Evolutionary conservation across 1,140 invertebrate genomes (phyloP), one percentile per base, ranked within the genome.

Genomic region (Danaus melanippus): DNA sequence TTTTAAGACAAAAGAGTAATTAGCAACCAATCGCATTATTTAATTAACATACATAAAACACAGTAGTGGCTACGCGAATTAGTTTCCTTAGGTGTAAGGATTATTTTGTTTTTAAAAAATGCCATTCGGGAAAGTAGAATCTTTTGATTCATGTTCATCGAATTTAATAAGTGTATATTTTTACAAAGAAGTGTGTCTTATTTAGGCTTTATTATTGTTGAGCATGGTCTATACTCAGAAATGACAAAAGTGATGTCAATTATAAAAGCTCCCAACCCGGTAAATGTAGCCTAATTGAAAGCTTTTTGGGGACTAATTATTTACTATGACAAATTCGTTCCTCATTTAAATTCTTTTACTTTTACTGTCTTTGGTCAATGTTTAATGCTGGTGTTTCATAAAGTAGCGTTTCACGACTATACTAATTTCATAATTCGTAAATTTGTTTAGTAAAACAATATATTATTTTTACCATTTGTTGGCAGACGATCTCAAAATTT

Each of bases 211-310:
- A 55, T 72, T 17, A 69, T 88, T 12, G 56, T 75, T 52, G 62
- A 69, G 45, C 40, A 74, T 2, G 81, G 79, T 8, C 53, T 84
- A 51, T 58, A 58, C 9, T 66, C 73, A 0, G 64, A 76, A 56
- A 50, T 53, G 21, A 59, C 64, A 1, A 86, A 83, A 65, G 51
- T 84, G 2, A 44, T 71, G 1, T 74, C 80, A 8, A 86, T 88
- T 42, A 32, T 55, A 6, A 58, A 79, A 0, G 73, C 81, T 2
- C 68, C 71, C 12, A 52, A 40, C 52, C 78, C 86, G 2, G 51
- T 12, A 46, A 71, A 83, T 59, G 53, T 74, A 12, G 60, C 62
- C 10, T 51, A 81, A 56, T 49, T 87, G 8, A 60, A 72, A 57
- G 40, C 56, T 52, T 70, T 72, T 58, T 50, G 71, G 12, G 67